Evolutionary conservation across 1,140 invertebrate genomes (phyloP).

Genomic region (Chironomus striatipennis): DNA sequence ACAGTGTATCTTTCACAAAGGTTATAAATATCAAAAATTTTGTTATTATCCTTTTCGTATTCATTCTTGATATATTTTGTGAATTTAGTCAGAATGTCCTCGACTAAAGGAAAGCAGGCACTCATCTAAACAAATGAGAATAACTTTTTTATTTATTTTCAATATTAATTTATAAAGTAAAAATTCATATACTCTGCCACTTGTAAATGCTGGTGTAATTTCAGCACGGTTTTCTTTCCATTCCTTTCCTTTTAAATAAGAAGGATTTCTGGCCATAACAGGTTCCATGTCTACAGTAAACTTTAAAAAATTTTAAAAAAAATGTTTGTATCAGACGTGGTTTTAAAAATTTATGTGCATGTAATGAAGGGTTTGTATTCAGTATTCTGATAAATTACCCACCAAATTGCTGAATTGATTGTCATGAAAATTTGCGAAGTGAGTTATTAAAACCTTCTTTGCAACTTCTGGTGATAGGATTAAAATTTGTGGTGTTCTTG

Average conservation of each 20-base stretch:
- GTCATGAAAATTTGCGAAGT: constrained; percentile 19
- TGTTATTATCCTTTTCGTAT: not conserved
- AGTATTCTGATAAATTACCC: too few species aligned
- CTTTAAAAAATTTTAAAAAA: too few species aligned
- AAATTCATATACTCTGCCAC: constrained; percentile 23
- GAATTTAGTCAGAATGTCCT: not conserved
- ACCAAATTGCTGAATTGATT: not conserved
- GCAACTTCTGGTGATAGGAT: not conserved
- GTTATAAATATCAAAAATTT: constrained; percentile 25
- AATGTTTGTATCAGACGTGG: too few species aligned
- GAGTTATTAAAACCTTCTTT: not conserved
- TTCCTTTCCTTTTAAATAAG: constrained; percentile 30
- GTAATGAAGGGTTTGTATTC: too few species aligned
- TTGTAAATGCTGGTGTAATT: constrained; percentile 43
- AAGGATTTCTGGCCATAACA: constrained; percentile 33
- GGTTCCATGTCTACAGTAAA: constrained; percentile 28
- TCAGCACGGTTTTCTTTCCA: constrained; percentile 43
- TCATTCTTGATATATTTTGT: not conserved
- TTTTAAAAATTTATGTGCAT: too few species aligned
- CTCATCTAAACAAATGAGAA: not conserved
- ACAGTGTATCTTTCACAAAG: constrained; percentile 41
- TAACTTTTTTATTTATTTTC: too few species aligned
- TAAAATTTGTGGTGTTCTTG: not conserved
- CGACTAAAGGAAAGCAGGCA: not conserved
- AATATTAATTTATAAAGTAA: too few species aligned